Conservation (phyloP, 2,113 vertebrate genomes). For the Malurus melanocephalus region DNA sequence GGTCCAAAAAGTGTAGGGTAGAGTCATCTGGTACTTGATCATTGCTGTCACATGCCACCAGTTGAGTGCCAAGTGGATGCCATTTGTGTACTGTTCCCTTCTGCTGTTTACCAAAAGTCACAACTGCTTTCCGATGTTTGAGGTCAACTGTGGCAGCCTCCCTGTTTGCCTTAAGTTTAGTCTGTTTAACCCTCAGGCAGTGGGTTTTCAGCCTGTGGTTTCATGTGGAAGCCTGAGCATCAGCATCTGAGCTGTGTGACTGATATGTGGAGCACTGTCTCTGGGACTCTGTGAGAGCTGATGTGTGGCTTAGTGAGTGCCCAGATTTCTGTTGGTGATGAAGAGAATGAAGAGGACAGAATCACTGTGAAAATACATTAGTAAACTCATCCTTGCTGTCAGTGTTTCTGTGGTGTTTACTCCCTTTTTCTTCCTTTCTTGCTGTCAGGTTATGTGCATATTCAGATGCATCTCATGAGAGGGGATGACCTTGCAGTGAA, state of each 20-base stretch:
- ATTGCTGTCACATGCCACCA: fast-evolving
- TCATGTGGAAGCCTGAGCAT: neutral
- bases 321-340: neutral
- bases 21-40: neutral
- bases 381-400: neutral
- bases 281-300: neutral
- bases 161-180: neutral
- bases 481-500: conserved; percentile 81
- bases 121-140: neutral
- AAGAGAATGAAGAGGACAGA: neutral
- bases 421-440: neutral
- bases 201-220: neutral
- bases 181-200: neutral
- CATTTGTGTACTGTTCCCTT: neutral
- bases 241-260: neutral
- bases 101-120: neutral
- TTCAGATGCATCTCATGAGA: conserved; percentile 81
- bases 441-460: conserved; percentile 77
- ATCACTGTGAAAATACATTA: neutral
- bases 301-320: neutral
- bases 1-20: neutral
- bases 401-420: neutral
- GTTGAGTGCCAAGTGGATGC: neutral
- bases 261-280: neutral
- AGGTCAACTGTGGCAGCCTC: neutral